Base-by-base conservation (phyloP, 2,113 vertebrate species). In the Theristicus caerulescens region DNA sequence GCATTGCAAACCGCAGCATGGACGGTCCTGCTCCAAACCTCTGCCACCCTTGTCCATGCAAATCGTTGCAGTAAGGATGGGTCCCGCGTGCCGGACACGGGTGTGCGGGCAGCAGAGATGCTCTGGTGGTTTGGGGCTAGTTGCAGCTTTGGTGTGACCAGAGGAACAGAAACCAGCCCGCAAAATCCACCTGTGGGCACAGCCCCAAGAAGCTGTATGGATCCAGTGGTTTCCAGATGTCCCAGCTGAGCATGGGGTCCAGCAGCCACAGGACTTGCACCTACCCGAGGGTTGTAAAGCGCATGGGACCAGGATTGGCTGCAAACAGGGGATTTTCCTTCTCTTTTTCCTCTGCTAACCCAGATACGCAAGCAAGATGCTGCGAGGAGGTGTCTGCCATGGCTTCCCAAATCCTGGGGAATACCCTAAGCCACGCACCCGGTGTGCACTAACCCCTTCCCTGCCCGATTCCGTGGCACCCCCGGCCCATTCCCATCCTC, bases 21-120 rank as follows among this genome's bases (percentile, higher is more conserved):
- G 54, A n/a, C 7, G 16, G 11, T 26, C 44, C 74, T 8, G 36
- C 59, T 52, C 40, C 7, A 3, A 31, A 25, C 9, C 3, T 0
- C 57, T 15, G 9, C 16, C 15, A 4, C 20, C 69, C 42, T 40
- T 8, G 0, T 17, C 32, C 32, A 0, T 19, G 44, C 15, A 13
- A 17, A 9, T 7, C 4, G 3, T 16, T 1, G 9, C 36, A 1
- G 22, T 1, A 36, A 61, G 55, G 57, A 46, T 20, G 57, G 55
- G 25, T 51, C 42, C 62, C 0, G 2, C 2, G 6, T 16, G 42
- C 42, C 2, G 3, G 77, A 12, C 26, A 4, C 1, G 3, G 38
- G 29, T 1, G 6, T 22, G 80, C 2, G 2, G 29, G 82, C 66
- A 38, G 58, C 8, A 5, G 74, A 11, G 71, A 51, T 51, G 51